These are phyloP conservation scores for Lasioglossum figueresi DNA, from an alignment of 2,888 invertebrate genomes.

Conservation along the genomic window DNA sequence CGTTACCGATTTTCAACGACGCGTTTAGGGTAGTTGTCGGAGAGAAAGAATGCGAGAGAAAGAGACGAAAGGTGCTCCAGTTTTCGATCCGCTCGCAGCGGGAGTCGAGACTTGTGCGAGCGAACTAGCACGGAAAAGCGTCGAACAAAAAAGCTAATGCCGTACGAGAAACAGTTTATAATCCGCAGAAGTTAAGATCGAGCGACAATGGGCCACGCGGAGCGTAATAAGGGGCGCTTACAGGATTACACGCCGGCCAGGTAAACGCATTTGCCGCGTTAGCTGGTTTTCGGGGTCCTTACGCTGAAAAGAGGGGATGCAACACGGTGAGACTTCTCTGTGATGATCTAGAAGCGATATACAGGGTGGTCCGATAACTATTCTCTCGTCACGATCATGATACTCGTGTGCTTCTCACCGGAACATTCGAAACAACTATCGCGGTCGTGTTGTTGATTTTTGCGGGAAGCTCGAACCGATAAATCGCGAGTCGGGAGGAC, in stretches of 20 bases:
- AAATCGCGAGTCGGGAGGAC: neutral
- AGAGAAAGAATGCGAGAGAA: neutral
- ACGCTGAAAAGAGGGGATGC: constrained; percentile 7
- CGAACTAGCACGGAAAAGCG: constrained; percentile 55
- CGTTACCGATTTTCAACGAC: neutral
- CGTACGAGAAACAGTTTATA: constrained; percentile 80
- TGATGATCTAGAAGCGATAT: constrained; percentile 25
- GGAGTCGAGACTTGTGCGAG: constrained; percentile 62
- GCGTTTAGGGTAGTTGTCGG: neutral
- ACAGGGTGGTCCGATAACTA: constrained; percentile 22
- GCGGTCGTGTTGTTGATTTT: neutral
- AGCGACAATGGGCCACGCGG: constrained; percentile 78
- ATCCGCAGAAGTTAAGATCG: constrained; percentile 83
- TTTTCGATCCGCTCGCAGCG: constrained; percentile 70
- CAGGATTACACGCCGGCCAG: constrained; percentile 78
- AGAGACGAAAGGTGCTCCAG: neutral
- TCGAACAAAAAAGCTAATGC: constrained; percentile 72
- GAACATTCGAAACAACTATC: neutral
- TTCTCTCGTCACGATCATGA: neutral
- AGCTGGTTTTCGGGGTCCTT: neutral
- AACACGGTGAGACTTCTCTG: constrained; percentile 16
- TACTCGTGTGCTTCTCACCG: neutral
- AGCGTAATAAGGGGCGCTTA: constrained; percentile 83
- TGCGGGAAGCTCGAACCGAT: neutral
- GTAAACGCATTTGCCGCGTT: constrained; percentile 72